Conservation (phyloP, 2,888 invertebrate genomes). For the Fragum sueziense region DNA sequence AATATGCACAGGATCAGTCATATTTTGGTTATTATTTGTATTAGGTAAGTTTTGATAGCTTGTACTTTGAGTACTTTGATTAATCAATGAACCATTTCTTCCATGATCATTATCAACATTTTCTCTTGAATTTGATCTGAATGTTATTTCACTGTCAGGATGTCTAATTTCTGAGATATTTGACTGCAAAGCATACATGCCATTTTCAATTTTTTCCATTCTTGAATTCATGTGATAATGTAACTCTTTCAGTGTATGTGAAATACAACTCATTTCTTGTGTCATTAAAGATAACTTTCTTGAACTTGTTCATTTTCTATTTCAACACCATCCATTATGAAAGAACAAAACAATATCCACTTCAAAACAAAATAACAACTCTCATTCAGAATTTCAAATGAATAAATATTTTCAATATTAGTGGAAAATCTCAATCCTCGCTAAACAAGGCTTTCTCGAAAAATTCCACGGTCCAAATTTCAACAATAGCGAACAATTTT, state of each 20-base stretch:
- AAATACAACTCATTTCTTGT: neutral
- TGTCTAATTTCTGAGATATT: constrained; percentile 1
- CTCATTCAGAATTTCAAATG: neutral
- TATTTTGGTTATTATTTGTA: constrained; percentile 4
- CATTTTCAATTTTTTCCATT: constrained; percentile 6
- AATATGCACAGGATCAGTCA: neutral
- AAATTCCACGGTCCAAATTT: no score
- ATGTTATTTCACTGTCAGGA: constrained; percentile 5
- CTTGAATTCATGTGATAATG: neutral
- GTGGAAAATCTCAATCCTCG: neutral
- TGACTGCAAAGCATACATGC: neutral
- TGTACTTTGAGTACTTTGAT: neutral
- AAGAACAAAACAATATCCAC: neutral
- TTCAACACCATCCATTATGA: neutral
- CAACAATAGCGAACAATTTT: no score
- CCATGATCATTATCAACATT: neutral
- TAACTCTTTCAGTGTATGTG: neutral
- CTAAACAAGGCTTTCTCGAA: neutral
- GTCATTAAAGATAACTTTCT: neutral
- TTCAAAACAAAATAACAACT: neutral
- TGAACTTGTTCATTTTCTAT: neutral
- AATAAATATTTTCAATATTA: no score
- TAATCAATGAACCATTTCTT: neutral
- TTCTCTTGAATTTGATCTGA: neutral
- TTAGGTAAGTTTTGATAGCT: neutral